Evolutionary conservation across 2,113 vertebrate genomes (phyloP), one percentile per base, ranked within the genome.

Genomic region (Steatornis caripensis): DNA sequence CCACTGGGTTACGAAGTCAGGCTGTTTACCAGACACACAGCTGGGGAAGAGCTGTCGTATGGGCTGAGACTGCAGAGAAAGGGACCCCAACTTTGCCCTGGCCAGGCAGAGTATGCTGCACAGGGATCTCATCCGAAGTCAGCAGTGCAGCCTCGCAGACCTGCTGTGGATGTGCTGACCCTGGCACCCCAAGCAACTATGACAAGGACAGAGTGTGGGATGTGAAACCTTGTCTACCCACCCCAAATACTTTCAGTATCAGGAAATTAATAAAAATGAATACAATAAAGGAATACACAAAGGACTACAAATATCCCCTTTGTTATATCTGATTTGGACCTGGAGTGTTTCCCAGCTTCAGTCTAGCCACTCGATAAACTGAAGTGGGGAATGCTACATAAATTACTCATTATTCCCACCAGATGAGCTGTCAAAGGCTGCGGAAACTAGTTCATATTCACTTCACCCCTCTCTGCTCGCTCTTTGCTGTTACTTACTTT

Each of bases 241-340:
- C 53, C 55, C 43, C 30, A 60, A 90, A 89, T 76, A 86, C 41
- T 87, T 87, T 71, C 70, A 92, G 61, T 46, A 91, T 76, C 86
- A 95, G 97, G 96, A 97, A 97, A 97, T 96, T 95, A 97, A 97
- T 95, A 91, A 92, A 96, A 97, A 89, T 36, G 69, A 95, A 57
- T 79, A 93, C 64, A 97, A 93, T 79, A 95, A 84, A 92, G 84
- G 53, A 87, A 95, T 93, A 94, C 92, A 91, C 94, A 91, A 92
- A 93, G 83, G 95, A 95, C 61, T 87, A 87, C 74, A 92, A 95
- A 96, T 84, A 93, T 89, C 81, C 94, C 49, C 57, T 95, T 97
- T 91, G 86, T 93, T 96, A 74, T 84, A 95, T 95, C 89, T 84
- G 86, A 93, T 93, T 95, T 89, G 84, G 94, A 87, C 36, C 89